Conservation (phyloP, 2,888 invertebrate genomes). For the Melinaea menophilus region DNA sequence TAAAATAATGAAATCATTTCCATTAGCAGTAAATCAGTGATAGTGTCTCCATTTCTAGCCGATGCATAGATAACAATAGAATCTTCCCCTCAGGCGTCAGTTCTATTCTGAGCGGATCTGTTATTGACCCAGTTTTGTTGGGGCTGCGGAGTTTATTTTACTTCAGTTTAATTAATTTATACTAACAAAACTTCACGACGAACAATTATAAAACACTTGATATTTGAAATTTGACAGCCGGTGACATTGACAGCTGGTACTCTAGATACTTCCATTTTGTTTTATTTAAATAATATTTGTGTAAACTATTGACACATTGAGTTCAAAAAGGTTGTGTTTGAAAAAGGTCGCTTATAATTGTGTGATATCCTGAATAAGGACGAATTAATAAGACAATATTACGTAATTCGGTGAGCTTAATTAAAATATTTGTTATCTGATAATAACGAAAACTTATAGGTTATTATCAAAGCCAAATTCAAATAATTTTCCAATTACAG, state of each 20-base stretch:
- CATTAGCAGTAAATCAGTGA: constrained; percentile 32
- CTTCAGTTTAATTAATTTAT: constrained; percentile 61
- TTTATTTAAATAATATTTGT: no score
- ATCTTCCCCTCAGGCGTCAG: constrained; percentile 62
- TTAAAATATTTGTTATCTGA: neutral
- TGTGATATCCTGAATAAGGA: neutral
- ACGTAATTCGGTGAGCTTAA: neutral
- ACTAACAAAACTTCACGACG: constrained; percentile 49
- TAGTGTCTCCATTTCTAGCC: constrained; percentile 34
- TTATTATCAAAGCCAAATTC: neutral
- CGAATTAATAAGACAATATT: neutral
- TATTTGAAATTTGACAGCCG: neutral
- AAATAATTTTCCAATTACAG: neutral
- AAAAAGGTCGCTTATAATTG: no score
- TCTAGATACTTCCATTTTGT: no score
- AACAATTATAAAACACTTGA: neutral
- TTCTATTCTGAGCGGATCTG: constrained; percentile 69
- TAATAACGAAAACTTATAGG: neutral
- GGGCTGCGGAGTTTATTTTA: constrained; percentile 49
- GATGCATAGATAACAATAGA: constrained; percentile 59
- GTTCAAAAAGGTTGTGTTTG: no score
- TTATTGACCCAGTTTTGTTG: constrained; percentile 71
- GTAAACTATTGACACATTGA: no score
- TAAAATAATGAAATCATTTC: constrained; percentile 22
- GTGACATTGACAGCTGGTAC: neutral